Base-by-base conservation (phyloP, 2,888 invertebrate genomes). In the Leptinotarsa haldemani region DNA sequence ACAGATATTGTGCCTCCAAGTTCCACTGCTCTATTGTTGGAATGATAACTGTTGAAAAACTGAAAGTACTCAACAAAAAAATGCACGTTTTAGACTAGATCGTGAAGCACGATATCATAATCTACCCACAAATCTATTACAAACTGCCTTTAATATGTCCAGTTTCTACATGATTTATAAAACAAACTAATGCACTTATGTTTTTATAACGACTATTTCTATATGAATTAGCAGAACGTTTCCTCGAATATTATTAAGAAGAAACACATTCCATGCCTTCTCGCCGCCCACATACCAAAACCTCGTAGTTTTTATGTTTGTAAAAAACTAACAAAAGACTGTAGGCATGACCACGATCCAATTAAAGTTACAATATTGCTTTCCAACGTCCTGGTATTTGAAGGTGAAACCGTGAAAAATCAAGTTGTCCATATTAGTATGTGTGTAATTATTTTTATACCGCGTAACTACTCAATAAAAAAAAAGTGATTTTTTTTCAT, bases 91-190 rank as follows among this genome's bases (percentile, higher is more conserved):
- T 50, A 66, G n/a, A 50, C 40, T 47, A 58, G 47, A 13, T 68
- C 68, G 68, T 68, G 68, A 47, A 9, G 2, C 68, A 68, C 68
- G 68, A 56, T 56, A 30, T 20, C 20, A 46, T 56, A 56, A 58
- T 56, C 52, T 56, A 52, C 46, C 68, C 20, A 56, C 40, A 22
- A 68, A 68, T 46, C 61, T 56, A 53, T 9, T 15, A 53, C 20
- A 50, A 67, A 53, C 53, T 67, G 68, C 56, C 30, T 56, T 47
- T 61, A 61, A 40, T 40, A 40, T 30, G 61, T 30, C 61, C 18
- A 25, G 61, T 61, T 61, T 30, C 30, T 30, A 61, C 30, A 61
- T 30, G 30, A 61, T 61, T 61, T 61, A 61, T 61, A n/a, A 61
- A 61, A 30, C 61, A 30, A 61, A n/a, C 30, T 61, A 61, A 61